Percentiles rank a stretch among this genome's conserved stretches.
These are phyloP conservation scores for Saccostrea echinata DNA, from an alignment of 1,140 invertebrate genomes.

Conservation along the genomic window DNA sequence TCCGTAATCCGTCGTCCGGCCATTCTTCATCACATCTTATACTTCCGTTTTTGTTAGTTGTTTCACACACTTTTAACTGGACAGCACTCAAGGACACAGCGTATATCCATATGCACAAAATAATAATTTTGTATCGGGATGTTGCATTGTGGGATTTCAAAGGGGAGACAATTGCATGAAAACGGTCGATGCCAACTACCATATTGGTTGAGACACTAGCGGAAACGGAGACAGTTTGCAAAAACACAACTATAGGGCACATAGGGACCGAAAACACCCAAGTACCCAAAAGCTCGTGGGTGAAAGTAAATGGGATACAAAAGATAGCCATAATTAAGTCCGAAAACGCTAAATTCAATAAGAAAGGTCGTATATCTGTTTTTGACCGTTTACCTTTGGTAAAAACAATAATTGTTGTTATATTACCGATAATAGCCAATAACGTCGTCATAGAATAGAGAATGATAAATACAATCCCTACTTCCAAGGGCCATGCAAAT, in stretches of 20 bases:
- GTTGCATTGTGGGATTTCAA: constrained; percentile 70
- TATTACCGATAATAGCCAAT: constrained; percentile 74
- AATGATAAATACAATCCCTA: constrained; percentile 64
- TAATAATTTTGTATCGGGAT: constrained; percentile 71
- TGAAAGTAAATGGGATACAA: constrained; percentile 80
- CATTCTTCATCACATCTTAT: constrained; percentile 73
- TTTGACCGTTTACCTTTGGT: constrained; percentile 70
- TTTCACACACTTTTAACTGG: constrained; percentile 79
- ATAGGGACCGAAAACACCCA: constrained; percentile 77
- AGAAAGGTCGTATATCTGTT: constrained; percentile 82
- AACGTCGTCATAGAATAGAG: constrained; percentile 74
- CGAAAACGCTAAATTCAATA: constrained; percentile 87
- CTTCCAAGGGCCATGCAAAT: constrained; percentile 35
- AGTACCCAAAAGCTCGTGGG: constrained; percentile 68
- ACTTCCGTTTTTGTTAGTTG: constrained; percentile 49
- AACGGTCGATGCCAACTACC: constrained; percentile 77
- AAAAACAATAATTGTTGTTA: constrained; percentile 75
- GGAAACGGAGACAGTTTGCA: constrained; percentile 76
- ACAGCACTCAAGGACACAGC: constrained; percentile 78
- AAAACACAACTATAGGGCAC: constrained; percentile 77
- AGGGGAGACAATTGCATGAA: constrained; percentile 75
- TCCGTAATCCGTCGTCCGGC: constrained; percentile 63
- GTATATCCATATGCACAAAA: constrained; percentile 81
- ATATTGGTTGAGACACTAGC: constrained; percentile 78
- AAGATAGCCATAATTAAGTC: constrained; percentile 80